Evolutionary conservation across 2,113 vertebrate genomes (phyloP).

Genomic region (Eolophus roseicapilla): DNA sequence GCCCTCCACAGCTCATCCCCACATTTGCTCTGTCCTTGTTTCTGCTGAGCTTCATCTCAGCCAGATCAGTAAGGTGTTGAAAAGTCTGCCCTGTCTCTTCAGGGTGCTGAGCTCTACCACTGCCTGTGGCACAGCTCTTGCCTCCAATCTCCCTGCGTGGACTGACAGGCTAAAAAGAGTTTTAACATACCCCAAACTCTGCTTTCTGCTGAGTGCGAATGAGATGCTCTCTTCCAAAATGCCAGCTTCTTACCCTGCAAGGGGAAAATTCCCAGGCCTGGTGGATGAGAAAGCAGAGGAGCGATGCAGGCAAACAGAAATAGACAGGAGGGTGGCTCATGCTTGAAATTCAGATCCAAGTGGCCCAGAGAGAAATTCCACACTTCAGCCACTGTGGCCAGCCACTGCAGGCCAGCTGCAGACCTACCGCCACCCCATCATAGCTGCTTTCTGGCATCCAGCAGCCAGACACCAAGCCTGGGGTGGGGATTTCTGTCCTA

Average conservation of each 20-base stretch:
- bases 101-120: not conserved
- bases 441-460: not conserved
- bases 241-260: not conserved
- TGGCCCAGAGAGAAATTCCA: not conserved
- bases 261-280: not conserved
- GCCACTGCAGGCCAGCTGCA: not conserved
- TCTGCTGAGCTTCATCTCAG: not conserved
- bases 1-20: not conserved
- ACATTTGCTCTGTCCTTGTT: not conserved
- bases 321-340: not conserved
- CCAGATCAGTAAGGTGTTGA: not conserved
- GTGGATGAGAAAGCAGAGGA: not conserved
- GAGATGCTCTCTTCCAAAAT: not conserved
- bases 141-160: not conserved
- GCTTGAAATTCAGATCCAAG: slow-evolving; percentile 8
- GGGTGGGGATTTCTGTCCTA: not conserved
- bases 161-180: not conserved
- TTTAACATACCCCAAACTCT: not conserved
- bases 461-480: not conserved
- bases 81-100: not conserved
- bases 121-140: not conserved
- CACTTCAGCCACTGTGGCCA: not conserved
- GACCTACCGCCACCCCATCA: not conserved
- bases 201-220: not conserved
- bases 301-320: not conserved